Evolutionary conservation across 37 sponge, comb jelly and placozoan genomes (phyloP).

Genomic region (Petrosia ficiformis): DNA sequence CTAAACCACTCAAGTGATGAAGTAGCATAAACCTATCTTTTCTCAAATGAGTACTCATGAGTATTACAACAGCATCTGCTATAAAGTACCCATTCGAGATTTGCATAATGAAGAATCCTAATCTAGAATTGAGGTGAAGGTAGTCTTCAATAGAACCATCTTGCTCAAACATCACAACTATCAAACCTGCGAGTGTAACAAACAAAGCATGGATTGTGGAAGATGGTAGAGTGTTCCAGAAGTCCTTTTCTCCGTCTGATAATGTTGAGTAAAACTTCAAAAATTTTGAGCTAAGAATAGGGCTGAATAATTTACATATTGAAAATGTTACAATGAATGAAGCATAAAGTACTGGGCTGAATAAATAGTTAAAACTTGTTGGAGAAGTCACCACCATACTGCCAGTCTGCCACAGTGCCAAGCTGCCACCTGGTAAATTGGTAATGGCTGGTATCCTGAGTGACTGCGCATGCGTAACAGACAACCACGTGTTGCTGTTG

Average conservation of each 20-base stretch:
- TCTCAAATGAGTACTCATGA: constrained; percentile 12
- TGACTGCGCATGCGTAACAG: constrained; percentile 13
- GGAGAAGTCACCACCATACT: background rate
- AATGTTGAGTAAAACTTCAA: too few relatives aligned
- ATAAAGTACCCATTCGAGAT: constrained; percentile 59
- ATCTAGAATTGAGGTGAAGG: too few relatives aligned
- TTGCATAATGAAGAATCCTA: constrained; percentile 41
- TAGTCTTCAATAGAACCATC: constrained; percentile 11
- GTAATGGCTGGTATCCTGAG: background rate
- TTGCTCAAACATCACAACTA: constrained; percentile 31
- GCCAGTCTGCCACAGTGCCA: background rate
- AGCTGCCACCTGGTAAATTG: background rate
- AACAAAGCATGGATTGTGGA: constrained; percentile 68
- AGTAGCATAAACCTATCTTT: background rate
- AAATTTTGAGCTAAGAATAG: constrained; percentile 13
- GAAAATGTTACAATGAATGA: constrained; percentile 19
- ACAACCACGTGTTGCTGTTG: background rate
- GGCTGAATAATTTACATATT: constrained; percentile 8
- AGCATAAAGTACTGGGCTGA: constrained; percentile 4
- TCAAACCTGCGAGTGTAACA: background rate
- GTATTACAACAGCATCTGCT: constrained; percentile 38
- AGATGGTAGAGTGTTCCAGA: constrained; percentile 33
- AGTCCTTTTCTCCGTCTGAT: constrained; percentile 2
- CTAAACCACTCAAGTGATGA: background rate
- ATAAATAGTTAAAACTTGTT: background rate